phyloP scores from a whole-genome alignment of 2,888 invertebrate genomes.

The Lochmaea capreae region DNA sequence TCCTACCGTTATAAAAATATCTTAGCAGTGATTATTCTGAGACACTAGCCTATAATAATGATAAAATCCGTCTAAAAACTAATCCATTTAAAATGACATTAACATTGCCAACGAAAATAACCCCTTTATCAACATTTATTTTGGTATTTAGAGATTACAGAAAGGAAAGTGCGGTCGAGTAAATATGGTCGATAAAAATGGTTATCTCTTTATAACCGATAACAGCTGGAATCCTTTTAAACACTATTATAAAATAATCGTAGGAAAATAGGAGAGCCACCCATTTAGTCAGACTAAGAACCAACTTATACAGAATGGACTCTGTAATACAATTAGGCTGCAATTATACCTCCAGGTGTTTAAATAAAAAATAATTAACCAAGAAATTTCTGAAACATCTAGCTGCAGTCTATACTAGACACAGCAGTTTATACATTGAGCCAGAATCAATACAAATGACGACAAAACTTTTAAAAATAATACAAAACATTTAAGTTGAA shows the following conservation, averaged over 20 bases:
- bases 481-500: too few relatives aligned
- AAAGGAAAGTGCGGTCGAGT: conserved; percentile 10
- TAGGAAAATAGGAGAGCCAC: not conserved
- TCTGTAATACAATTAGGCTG: too few relatives aligned
- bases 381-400: too few relatives aligned
- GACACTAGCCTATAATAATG: not conserved
- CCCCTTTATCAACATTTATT: conserved; percentile 10
- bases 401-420: too few relatives aligned
- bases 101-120: conserved; percentile 4
- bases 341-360: too few relatives aligned
- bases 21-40: not conserved
- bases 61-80: conserved; percentile 6
- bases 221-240: not conserved
- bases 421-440: too few relatives aligned
- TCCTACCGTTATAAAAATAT: not conserved
- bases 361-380: too few relatives aligned
- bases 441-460: too few relatives aligned
- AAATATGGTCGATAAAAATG: conserved; percentile 9
- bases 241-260: not conserved
- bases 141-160: not conserved
- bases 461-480: too few relatives aligned
- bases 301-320: too few relatives aligned
- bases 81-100: conserved; percentile 6
- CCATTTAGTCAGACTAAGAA: too few relatives aligned
- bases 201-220: conserved; percentile 11